Base-by-base conservation (phyloP, 2,113 vertebrate species). In the Rhinolophus sinicus region DNA sequence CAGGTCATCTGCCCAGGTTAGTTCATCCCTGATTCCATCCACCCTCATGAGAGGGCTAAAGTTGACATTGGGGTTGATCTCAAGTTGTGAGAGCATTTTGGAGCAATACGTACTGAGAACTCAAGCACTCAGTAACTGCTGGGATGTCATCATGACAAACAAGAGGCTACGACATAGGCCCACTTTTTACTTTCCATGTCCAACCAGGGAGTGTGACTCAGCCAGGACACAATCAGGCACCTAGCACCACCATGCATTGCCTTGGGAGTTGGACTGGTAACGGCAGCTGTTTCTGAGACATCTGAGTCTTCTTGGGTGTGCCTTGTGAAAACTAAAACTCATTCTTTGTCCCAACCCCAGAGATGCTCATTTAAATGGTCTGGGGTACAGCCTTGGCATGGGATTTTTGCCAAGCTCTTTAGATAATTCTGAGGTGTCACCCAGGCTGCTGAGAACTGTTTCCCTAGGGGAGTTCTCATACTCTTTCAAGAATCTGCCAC, bases 1-100 rank as follows among this genome's bases (percentile, higher is more conserved):
- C 92, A 97, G 96, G 94, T 97, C 94, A 52, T 96, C 90, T 96
- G 89, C 0, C 0, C 64, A 30, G 75, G 72, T 72, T 93, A 93
- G 70, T 93, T 93, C 82, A 60, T 94, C 88, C 58, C 28, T 90
- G 56, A 96, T 93, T 93, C 96, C 96, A 77, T 91, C 22, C 38
- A 77, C 62, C 19, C 9, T 93, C 28, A 8, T 18, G 3, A 80
- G 77, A 83, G 24, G 9, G 4, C 16, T 12, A 0, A 82, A 35
- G 35, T 19, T 69, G 78, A 65, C 40, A 26, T 11, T 28, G n/a
- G 35, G 19, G 28, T 14, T 93, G 21, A 52, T 62, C 47, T 87
- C 94, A 83, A 94, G 93, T 22, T 83, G 7, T 93, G 60, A 16
- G 58, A 98, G 90, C 69, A 85, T 86, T 96, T 88, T 50, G 81